Conservation (phyloP, 2,888 invertebrate species). For the Ormyrus nitidulus region DNA sequence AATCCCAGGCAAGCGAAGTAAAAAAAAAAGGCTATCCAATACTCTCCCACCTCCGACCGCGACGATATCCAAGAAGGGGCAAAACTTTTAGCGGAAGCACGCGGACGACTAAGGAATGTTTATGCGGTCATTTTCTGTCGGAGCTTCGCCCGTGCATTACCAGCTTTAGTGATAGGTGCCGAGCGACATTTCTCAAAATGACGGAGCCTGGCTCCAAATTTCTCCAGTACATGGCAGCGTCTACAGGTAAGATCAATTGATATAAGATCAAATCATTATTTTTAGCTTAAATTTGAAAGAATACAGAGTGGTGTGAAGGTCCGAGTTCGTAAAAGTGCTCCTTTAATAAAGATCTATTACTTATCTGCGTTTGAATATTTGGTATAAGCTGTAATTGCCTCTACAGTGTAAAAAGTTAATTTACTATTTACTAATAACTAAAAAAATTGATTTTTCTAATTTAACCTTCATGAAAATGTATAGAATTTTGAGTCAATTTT, state of each 20-base stretch:
- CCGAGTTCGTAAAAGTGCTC: neutral
- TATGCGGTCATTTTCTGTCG: neutral
- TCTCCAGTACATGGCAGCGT: constrained; percentile 80
- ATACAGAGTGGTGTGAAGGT: too few relatives aligned
- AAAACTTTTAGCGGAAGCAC: neutral
- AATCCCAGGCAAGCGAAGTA: too few relatives aligned
- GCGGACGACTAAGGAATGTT: neutral
- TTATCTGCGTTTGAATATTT: neutral
- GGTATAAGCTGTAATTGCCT: neutral
- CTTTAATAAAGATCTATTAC: neutral
- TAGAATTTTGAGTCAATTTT: too few relatives aligned
- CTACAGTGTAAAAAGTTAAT: neutral
- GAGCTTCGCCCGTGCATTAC: neutral
- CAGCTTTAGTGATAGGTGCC: neutral
- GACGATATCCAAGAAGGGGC: too few relatives aligned
- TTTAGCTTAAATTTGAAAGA: neutral
- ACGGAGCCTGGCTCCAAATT: constrained; percentile 80
- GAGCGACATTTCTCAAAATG: constrained; percentile 2
- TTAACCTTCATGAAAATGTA: too few relatives aligned
- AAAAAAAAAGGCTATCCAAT: too few relatives aligned
- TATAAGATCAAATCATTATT: constrained; percentile 63
- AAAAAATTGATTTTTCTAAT: too few relatives aligned
- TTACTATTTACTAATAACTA: neutral
- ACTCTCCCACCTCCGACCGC: too few relatives aligned
- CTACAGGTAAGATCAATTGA: constrained; percentile 75